Conservation (phyloP, 2,113 vertebrate species). For the Strix aluco region DNA sequence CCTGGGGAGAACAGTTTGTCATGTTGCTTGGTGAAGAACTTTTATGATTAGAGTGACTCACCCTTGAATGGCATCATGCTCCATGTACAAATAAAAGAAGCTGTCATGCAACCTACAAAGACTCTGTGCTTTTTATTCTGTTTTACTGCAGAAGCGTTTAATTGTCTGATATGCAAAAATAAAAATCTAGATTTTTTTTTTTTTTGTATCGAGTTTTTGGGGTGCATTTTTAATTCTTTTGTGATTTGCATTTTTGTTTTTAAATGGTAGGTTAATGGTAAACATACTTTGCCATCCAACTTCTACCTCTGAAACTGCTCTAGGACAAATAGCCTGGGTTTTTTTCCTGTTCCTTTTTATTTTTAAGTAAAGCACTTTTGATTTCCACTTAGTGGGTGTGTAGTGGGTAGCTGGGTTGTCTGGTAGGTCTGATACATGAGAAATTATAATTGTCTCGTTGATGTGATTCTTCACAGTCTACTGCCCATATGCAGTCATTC, state of each 20-base stretch:
- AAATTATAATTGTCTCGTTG: not conserved
- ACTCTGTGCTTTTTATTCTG: not conserved
- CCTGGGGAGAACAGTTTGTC: conserved; percentile 74
- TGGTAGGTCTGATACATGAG: not conserved
- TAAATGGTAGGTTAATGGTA: not conserved
- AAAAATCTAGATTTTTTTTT: not conserved
- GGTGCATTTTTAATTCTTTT: not conserved
- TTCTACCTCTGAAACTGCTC: not conserved
- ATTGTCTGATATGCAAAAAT: not conserved
- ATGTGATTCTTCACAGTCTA: not conserved
- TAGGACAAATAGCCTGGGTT: not conserved
- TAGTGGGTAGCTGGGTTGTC: not conserved
- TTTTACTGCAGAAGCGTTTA: not conserved
- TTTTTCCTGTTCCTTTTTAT: not conserved
- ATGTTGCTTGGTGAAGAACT: conserved; percentile 80
- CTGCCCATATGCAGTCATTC: not conserved
- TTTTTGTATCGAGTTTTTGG: not conserved
- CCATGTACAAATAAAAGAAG: conserved; percentile 62
- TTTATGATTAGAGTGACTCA: conserved; percentile 83
- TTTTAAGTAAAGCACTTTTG: not conserved
- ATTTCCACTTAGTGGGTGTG: not conserved
- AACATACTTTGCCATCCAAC: not conserved
- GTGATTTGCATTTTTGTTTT: not conserved
- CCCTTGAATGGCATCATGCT: conserved; percentile 76
- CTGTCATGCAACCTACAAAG: conserved; percentile 2